Evolutionary conservation across 1,140 invertebrate genomes (phyloP).

Genomic region (Panulirus ornatus): DNA sequence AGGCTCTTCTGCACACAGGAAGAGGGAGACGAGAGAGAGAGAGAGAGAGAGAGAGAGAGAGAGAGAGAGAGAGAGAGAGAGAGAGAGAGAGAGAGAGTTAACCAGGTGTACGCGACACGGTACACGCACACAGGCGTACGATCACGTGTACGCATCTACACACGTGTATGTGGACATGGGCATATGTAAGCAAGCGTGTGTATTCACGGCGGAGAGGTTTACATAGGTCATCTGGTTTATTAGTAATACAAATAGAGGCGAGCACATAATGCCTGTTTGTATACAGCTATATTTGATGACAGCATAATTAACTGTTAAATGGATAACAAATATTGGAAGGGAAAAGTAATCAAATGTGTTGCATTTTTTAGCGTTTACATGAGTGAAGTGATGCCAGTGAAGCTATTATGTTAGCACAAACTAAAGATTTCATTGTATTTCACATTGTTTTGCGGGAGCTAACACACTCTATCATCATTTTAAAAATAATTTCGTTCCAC

Average conservation of each 20-base stretch:
- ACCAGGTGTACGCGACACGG: neutral
- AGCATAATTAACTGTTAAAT: constrained; percentile 55
- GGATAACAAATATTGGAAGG: constrained; percentile 49
- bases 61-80: constrained; percentile 18
- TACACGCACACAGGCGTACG: neutral
- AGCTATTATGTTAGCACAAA: neutral
- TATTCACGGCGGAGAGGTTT: constrained; percentile 6
- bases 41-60: neutral
- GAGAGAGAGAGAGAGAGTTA: constrained; percentile 7
- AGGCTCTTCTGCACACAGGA: no score
- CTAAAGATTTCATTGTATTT: no score
- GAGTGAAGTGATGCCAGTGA: neutral
- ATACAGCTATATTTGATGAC: constrained; percentile 31
- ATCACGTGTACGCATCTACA: constrained; percentile 1
- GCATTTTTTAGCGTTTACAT: constrained; percentile 22
- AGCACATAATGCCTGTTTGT: constrained; percentile 52
- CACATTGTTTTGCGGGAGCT: no score
- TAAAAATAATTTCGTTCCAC: no score
- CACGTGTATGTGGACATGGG: constrained; percentile 35
- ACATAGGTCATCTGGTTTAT: constrained; percentile 38
- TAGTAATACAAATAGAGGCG: constrained; percentile 32
- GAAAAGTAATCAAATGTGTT: constrained; percentile 40
- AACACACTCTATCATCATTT: no score
- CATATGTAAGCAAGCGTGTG: constrained; percentile 18
- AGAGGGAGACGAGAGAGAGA: neutral